phyloP scores from a whole-genome alignment of 2,888 invertebrate genomes.

The Erynnis tages region DNA sequence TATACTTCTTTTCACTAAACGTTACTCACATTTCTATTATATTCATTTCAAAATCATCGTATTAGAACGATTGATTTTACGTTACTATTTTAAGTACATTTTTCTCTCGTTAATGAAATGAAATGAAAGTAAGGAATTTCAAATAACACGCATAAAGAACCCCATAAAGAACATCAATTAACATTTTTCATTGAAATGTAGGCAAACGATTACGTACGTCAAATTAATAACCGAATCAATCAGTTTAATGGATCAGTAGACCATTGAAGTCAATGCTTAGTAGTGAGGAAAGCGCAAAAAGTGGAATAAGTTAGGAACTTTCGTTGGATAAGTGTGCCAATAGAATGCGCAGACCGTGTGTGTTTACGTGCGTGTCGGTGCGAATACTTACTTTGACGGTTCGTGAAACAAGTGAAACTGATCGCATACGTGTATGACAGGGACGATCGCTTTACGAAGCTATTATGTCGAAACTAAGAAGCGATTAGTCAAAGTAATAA shows the following conservation, averaged over 20 bases:
- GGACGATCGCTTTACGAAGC: neutral
- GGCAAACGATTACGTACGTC: conserved; percentile 36
- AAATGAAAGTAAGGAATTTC: no score
- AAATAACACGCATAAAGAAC: neutral
- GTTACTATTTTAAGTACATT: no score
- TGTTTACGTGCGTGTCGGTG: conserved; percentile 7
- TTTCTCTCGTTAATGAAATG: no score
- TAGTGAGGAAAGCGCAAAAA: conserved; percentile 60
- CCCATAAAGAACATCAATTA: neutral
- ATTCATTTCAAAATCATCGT: no score
- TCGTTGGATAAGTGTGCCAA: conserved; percentile 70
- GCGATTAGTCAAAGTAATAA: neutral
- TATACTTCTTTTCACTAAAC: no score
- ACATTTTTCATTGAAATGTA: conserved; percentile 24
- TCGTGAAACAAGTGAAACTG: conserved; percentile 59
- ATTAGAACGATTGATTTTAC: no score
- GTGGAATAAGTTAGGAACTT: conserved; percentile 63
- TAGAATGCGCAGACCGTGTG: conserved; percentile 58
- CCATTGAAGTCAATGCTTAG: conserved; percentile 45
- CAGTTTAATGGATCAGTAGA: conserved; percentile 48
- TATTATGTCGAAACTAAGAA: conserved; percentile 7
- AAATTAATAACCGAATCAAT: conserved; percentile 48
- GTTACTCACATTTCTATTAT: no score
- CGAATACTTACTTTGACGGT: conserved; percentile 51
- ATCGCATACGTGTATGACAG: conserved; percentile 36